Percentiles rank a stretch among this genome's conserved stretches.
phyloP scores from a whole-genome alignment of 2,888 invertebrate genomes.

The Drosophila robusta region DNA sequence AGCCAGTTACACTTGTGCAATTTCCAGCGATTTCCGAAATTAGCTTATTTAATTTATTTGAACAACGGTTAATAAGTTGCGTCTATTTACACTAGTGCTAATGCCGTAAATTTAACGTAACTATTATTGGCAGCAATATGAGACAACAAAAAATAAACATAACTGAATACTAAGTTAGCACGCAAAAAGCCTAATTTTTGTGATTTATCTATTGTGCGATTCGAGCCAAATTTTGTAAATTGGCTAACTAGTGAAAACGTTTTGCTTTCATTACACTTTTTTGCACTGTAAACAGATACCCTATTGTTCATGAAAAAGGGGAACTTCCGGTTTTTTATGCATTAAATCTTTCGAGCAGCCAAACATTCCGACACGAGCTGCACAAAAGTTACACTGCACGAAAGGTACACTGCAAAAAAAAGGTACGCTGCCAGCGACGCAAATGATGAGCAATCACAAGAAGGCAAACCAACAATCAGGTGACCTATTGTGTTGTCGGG shows the following conservation, averaged over 20 bases:
- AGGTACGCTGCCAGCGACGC: background rate
- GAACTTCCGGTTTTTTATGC: conserved; percentile 13
- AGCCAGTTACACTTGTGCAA: conserved; percentile 1
- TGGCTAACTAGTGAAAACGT: conserved; percentile 31
- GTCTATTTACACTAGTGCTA: conserved; percentile 12
- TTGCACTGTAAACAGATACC: conserved; percentile 1
- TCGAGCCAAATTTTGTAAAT: conserved; percentile 29
- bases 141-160: background rate
- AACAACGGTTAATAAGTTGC: conserved; percentile 3
- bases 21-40: conserved; percentile 1
- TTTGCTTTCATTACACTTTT: conserved; percentile 12
- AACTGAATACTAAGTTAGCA: conserved; percentile 13
- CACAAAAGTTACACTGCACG: too few species aligned
- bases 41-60: conserved; percentile 7
- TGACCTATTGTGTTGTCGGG: conserved; percentile 4
- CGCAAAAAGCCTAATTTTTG: conserved; percentile 15
- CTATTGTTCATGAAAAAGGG: conserved; percentile 2
- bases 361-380: background rate
- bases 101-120: conserved; percentile 16
- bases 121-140: conserved; percentile 10
- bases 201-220: conserved; percentile 17
- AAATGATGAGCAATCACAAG: conserved; percentile 14
- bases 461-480: conserved; percentile 10
- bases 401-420: background rate
- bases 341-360: background rate